Evolutionary conservation across 2,113 vertebrate species (phyloP), one percentile per base, ranked within the genome.

Genomic region (Athene cunicularia): DNA sequence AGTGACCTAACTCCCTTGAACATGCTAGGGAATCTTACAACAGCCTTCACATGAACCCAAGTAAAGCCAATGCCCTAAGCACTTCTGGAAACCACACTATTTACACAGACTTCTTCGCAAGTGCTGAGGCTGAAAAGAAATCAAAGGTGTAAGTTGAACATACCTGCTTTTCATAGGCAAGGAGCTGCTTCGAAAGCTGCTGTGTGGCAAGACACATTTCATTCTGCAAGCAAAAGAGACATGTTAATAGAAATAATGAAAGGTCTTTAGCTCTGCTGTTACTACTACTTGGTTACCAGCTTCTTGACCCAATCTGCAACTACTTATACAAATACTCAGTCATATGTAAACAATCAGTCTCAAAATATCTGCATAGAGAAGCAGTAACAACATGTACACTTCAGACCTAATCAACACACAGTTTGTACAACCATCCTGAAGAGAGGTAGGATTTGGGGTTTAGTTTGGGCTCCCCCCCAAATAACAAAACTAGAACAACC

Each of bases 141-240:
- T n/a, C 43, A 30, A 70, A 92, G 59, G 68, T 35, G 13, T 12
- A 22, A 14, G 60, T 27, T 68, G 43, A 23, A 22, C 81, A 94
- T 98, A 99, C 99, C 99, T 99, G 99, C 82, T 99, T 99, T 94
- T 99, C 99, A 91, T 99, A 99, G 4, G 99, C 98, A 97, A 99
- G 98, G 22, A 99, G 98, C 79, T 99, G 99, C 95, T 97, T 98
- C 1, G 99, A 99, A 71, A 99, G 99, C 96, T 99, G 99, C 43
- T 99, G 99, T 9, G 99, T 99, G 86, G 99, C 99, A 97, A 99
- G 97, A 90, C 99, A 99, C 99, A 99, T 99, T 96, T 99, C 99
- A 95, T 99, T 99, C 99, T 99, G 97, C 32, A 96, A 96, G 91
- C 15, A 92, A 64, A 95, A 96, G 77, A 80, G 45, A 81, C 33